Base-by-base conservation (phyloP, 2,888 invertebrate genomes). In the Eristalis intricaria region DNA sequence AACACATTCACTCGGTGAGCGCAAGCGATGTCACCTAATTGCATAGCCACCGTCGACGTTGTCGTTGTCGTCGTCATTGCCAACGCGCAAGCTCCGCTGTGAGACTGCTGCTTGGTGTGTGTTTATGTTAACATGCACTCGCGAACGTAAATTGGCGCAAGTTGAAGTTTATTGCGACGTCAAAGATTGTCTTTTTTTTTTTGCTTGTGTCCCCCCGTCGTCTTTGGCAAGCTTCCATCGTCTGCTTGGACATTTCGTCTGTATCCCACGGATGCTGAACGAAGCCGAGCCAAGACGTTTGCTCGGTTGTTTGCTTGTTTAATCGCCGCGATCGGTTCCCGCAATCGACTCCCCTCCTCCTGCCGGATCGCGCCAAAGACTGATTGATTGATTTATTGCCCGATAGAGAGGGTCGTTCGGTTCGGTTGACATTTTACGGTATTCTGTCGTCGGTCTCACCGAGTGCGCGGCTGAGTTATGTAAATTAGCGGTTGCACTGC, bases 11-110 rank as follows among this genome's bases (percentile, higher is more conserved):
- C 68, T 82, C 19, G 50, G 43, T 43, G 77, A 50, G 69, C 81
- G 68, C 85, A 85, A 77, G 77, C 85, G 64, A 86, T 86, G 86
- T 86, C 86, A 86, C 83, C 86, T 86, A 86, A 86, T 86, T 86
- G 86, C 69, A 83, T 83, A 74, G 84, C 73, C 69, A 77, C 85
- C 82, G 74, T 38, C 26, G 11, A 40, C n/a, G 43, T 19, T 8
- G 50, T 50, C 19, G 50, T 8, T 8, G 8, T 19, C 19, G 50
- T 50, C n/a, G 50, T 50, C 50, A 19, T n/a, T 29, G 63, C 29
- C 63, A 63, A 15, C 26, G 71, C 64, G 19, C 32, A 2, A n/a
- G 26, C 29, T 19, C 43, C 65, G 19, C 75, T 19, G n/a, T 26
- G 32, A 15, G 32, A 43, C 63, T 26, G 7, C 15, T 35, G 50